A percentile compares a stretch with the other conserved stretches of the same genome.
Evolutionary conservation across 2,888 invertebrate genomes (phyloP).

Genomic region (Thelaira solivaga): DNA sequence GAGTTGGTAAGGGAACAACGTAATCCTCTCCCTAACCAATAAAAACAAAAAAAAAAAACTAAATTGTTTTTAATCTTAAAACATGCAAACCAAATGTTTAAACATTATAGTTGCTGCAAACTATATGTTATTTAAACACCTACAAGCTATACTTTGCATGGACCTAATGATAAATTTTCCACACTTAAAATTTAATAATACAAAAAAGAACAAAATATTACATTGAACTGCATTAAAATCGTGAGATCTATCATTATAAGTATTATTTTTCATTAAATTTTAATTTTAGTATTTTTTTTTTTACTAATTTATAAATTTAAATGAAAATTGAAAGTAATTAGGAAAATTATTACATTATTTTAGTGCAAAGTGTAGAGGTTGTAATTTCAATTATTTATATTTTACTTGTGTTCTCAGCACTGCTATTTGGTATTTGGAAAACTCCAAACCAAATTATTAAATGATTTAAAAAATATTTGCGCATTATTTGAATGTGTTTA

Average conservation of each 20-base stretch:
- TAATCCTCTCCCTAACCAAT: constrained; percentile 12
- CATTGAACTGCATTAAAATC: constrained; percentile 10
- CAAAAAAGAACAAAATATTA: constrained; percentile 8
- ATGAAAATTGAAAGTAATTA: constrained; percentile 40
- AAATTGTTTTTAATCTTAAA: constrained; percentile 9
- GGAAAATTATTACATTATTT: constrained; percentile 85
- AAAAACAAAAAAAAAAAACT: background rate
- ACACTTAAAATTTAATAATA: constrained; percentile 39
- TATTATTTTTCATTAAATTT: constrained; percentile 5
- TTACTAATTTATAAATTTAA: constrained; percentile 19
- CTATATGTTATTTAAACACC: constrained; percentile 66
- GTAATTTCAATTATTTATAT: constrained; percentile 76
- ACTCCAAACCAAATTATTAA: background rate
- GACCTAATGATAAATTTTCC: constrained; percentile 91
- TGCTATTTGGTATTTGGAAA: too few relatives aligned
- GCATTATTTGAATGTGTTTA: background rate
- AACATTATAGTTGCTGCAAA: constrained; percentile 69
- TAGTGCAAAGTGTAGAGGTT: constrained; percentile 95
- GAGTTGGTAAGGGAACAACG: constrained; percentile 26
- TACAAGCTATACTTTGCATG: constrained; percentile 96
- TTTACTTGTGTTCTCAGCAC: constrained; percentile 10
- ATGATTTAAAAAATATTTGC: constrained; percentile 1
- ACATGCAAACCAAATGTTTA: constrained; percentile 55
- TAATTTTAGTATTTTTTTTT: constrained; percentile 23
- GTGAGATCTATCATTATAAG: constrained; percentile 19